These are phyloP conservation scores for Caenorhabditis inopinata DNA, from an alignment of 1,140 invertebrate genomes.

Conservation along the genomic window DNA sequence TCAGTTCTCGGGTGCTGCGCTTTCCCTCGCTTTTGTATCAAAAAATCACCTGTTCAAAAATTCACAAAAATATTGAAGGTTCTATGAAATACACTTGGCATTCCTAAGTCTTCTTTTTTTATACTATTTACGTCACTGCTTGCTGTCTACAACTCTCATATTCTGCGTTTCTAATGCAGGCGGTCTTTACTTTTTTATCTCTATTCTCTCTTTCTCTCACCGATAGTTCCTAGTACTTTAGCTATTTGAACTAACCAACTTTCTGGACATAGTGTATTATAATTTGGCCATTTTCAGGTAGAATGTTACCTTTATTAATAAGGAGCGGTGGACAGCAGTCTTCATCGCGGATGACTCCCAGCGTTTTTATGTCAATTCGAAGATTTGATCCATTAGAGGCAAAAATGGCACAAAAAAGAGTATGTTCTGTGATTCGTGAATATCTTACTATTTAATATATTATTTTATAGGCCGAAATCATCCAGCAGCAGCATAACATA, in stretches of 20 bases:
- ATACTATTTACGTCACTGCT: not conserved
- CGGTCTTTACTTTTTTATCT: not conserved
- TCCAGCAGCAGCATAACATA: not conserved
- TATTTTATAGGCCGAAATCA: not conserved
- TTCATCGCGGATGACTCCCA: not conserved
- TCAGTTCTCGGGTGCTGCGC: too few species aligned
- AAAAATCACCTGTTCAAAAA: too few species aligned
- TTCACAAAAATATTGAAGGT: too few species aligned
- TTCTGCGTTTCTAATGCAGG: not conserved
- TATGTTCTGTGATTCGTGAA: not conserved
- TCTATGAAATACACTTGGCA: too few species aligned
- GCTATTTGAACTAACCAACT: too few species aligned
- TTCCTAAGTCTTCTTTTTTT: not conserved
- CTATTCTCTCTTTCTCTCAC: not conserved
- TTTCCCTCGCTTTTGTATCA: too few species aligned
- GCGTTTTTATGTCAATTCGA: not conserved
- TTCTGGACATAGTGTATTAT: not conserved
- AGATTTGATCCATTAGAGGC: slow-evolving; percentile 13
- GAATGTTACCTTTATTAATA: not conserved
- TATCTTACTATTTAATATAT: not conserved
- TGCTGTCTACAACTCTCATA: not conserved
- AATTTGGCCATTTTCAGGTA: not conserved
- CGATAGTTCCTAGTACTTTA: too few species aligned
- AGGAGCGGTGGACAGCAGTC: not conserved
- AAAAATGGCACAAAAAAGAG: slow-evolving; percentile 11